phyloP scores from a whole-genome alignment of 2,888 invertebrate genomes.

The Lithosia quadra region DNA sequence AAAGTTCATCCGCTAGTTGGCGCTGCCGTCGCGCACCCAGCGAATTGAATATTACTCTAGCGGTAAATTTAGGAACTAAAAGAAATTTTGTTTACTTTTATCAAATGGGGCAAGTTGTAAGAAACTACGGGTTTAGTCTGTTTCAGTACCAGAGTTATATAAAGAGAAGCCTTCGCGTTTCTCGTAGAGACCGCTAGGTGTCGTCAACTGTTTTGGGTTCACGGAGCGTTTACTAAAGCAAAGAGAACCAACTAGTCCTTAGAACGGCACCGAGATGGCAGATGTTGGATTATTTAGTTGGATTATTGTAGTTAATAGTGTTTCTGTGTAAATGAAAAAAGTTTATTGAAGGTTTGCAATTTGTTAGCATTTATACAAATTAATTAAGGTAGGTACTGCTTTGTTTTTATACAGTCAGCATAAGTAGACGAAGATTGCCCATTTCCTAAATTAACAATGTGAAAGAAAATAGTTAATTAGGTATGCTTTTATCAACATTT shows the following conservation, averaged over 20 bases:
- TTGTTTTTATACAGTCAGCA: too few relatives aligned
- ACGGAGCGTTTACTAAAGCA: not conserved
- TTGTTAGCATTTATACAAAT: too few relatives aligned
- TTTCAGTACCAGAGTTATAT: not conserved
- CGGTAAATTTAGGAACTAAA: not conserved
- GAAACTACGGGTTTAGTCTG: not conserved
- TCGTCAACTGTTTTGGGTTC: not conserved
- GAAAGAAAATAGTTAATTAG: too few relatives aligned
- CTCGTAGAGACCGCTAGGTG: not conserved
- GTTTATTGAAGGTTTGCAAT: too few relatives aligned
- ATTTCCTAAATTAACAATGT: too few relatives aligned
- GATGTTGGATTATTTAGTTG: not conserved
- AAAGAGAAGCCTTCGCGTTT: not conserved
- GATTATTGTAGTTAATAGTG: not conserved
- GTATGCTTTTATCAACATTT: too few relatives aligned
- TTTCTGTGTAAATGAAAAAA: not conserved
- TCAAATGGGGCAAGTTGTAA: not conserved
- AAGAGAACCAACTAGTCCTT: not conserved
- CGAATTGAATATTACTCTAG: not conserved
- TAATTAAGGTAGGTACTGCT: too few relatives aligned
- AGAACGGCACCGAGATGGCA: not conserved
- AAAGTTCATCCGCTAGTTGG: too few relatives aligned
- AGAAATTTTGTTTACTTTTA: not conserved
- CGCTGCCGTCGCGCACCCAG: too few relatives aligned
- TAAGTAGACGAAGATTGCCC: too few relatives aligned